Conservation (phyloP, 2,888 invertebrate genomes). For the Volucella bombylans region DNA sequence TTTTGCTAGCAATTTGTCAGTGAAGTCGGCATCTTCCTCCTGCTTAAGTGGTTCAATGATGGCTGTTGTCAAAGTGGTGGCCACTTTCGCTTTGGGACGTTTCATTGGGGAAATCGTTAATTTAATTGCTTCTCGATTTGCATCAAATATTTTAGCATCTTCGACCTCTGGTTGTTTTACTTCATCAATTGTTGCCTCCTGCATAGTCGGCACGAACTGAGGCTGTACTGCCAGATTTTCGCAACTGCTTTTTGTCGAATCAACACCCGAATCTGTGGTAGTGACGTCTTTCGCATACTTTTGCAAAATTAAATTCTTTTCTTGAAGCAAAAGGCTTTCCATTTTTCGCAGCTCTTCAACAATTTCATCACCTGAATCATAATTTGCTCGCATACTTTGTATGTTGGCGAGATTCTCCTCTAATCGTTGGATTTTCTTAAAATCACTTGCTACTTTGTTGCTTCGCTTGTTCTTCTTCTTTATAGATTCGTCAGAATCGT, state of each 20-base stretch:
- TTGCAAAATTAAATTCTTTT: conserved; percentile 80
- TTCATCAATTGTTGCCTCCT: conserved; percentile 40
- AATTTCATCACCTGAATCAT: conserved; percentile 80
- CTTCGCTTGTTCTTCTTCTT: conserved; percentile 60
- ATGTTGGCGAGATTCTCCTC: conserved; percentile 80
- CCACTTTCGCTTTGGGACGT: conserved; percentile 77
- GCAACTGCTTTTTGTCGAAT: conserved; percentile 63
- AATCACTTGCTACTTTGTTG: conserved; percentile 78
- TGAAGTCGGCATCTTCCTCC: conserved; percentile 77
- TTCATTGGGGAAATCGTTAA: conserved; percentile 80
- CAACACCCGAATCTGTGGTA: conserved; percentile 64
- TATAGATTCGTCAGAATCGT: conserved; percentile 40
- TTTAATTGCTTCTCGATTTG: conserved; percentile 81
- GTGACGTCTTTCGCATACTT: conserved; percentile 78
- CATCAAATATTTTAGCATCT: conserved; percentile 79
- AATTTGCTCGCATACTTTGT: conserved; percentile 81
- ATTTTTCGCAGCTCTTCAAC: conserved; percentile 80
- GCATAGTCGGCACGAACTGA: conserved; percentile 54
- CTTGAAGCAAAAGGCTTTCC: conserved; percentile 79
- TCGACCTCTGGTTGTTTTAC: conserved; percentile 46
- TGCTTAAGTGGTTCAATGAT: conserved; percentile 64
- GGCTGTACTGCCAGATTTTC: conserved; percentile 53
- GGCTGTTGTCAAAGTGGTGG: conserved; percentile 74
- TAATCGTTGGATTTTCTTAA: conserved; percentile 79
- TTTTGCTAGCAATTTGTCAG: conserved; percentile 76